Evolutionary conservation across 2,113 vertebrate genomes (phyloP), one percentile per base, ranked within the genome.

Genomic region (Corydoras sp.): DNA sequence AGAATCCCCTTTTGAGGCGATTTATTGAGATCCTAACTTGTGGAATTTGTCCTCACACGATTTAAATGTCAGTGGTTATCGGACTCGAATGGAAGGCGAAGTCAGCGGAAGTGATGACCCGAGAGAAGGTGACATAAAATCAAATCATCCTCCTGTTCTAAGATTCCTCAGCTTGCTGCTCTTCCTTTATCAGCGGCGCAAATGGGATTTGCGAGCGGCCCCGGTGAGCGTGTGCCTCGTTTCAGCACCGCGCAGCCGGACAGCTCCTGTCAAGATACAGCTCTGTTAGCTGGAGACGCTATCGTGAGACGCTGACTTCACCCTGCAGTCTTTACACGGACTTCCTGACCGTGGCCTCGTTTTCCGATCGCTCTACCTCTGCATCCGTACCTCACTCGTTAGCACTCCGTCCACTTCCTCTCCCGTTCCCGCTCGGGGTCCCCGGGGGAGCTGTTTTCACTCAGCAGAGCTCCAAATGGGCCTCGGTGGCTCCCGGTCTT

Each of bases 221-320:
- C 56, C 14, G 10, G 67, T 76, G 74, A 70, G 63, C 56, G 68
- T 63, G 67, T 70, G 58, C 58, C 66, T 69, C 69, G 74, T 76
- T 81, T 76, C 80, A 77, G 71, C 62, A 69, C 62, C 65, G 54
- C 48, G 66, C 30, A 11, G 49, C 62, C 29, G 64, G 77, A 79
- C 78, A 81, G 77, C 73, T 83, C 66, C 77, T 76, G 77, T 83
- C 80, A 62, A 74, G 80, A 76, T 72, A 74, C 58, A 66, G 68
- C 59, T 31, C 14, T 59, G 73, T 72, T 73, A 72, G 69, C 79
- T 71, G 58, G 1, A 62, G 51, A 61, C 63, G 63, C 24, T 73
- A 69, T 79, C 18, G 18, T 24, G 18, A 24, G 18, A 24, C 18
- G 18, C 79, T 74, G 64, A 29, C 13, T 60, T 32, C 48, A 29